Evolutionary conservation across 1,140 invertebrate genomes (phyloP).

Genomic region (Brachionus rubens): DNA sequence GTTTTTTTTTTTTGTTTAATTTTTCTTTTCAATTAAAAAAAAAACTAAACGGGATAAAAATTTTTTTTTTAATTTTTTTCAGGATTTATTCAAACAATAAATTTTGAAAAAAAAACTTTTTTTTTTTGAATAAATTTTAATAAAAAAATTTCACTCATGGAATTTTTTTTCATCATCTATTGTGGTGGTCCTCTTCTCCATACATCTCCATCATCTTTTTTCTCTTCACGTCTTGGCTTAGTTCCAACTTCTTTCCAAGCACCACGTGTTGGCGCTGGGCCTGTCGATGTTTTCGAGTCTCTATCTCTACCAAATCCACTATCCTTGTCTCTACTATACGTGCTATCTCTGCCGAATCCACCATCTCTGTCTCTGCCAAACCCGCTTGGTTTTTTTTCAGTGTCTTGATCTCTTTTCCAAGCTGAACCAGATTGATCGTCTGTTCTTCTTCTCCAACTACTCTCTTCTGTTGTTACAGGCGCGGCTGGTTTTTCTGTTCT

Average conservation of each 20-base stretch:
- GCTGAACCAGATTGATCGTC: not conserved
- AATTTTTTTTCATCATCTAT: not conserved
- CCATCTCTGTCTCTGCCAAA: not conserved
- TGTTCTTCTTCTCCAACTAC: not conserved
- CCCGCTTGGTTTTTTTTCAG: not conserved
- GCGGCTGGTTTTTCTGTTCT: not conserved
- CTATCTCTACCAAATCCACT: not conserved
- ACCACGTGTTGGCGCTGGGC: not conserved
- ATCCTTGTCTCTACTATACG: too few relatives aligned
- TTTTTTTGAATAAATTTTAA: too few relatives aligned
- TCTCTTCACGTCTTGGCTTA: not conserved
- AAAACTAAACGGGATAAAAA: not conserved
- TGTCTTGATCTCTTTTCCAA: not conserved
- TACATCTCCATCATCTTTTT: slow-evolving; percentile 6
- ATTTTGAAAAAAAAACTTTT: slow-evolving; percentile 1
- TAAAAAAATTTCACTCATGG: too few relatives aligned
- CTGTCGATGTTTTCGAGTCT: not conserved
- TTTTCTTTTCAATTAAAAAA: not conserved
- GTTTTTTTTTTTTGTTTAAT: too few relatives aligned
- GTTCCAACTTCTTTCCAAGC: slow-evolving; percentile 1
- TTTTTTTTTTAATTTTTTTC: not conserved
- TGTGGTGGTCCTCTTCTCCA: not conserved
- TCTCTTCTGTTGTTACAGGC: not conserved
- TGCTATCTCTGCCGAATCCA: not conserved
- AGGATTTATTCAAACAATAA: slow-evolving; percentile 11